These are phyloP conservation scores for Elegia similella DNA, from an alignment of 2,888 invertebrate genomes.

Conservation along the genomic window DNA sequence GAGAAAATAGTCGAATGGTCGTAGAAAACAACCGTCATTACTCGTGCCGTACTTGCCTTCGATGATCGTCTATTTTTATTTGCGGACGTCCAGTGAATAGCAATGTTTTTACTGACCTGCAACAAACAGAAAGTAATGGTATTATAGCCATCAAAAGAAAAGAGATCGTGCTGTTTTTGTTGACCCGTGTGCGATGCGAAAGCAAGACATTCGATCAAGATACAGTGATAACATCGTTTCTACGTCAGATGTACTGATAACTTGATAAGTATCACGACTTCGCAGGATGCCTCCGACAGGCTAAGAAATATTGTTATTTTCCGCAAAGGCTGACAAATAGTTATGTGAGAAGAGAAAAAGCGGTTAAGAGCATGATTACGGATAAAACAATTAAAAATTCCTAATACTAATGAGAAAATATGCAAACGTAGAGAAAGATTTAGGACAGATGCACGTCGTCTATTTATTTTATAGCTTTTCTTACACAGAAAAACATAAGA, in stretches of 20 bases:
- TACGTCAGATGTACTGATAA: conserved; percentile 34
- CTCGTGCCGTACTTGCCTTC: conserved; percentile 50
- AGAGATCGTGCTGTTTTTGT: background rate
- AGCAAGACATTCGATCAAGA: conserved; percentile 57
- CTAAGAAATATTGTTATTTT: too few relatives aligned
- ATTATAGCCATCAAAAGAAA: background rate
- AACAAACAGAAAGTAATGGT: conserved; percentile 44
- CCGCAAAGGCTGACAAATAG: too few relatives aligned
- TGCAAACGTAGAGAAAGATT: too few relatives aligned
- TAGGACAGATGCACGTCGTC: too few relatives aligned
- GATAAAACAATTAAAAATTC: too few relatives aligned
- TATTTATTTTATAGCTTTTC: too few relatives aligned
- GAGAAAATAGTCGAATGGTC: conserved; percentile 61
- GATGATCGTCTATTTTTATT: conserved; percentile 53
- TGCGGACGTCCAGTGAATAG: conserved; percentile 51
- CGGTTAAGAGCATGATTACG: too few relatives aligned
- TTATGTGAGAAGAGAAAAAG: too few relatives aligned
- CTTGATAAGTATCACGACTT: conserved; percentile 33
- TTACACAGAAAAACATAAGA: too few relatives aligned
- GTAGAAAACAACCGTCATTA: conserved; percentile 62
- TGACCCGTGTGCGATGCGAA: conserved; percentile 16
- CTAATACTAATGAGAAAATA: too few relatives aligned
- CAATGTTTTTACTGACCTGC: conserved; percentile 51
- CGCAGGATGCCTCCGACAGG: background rate
- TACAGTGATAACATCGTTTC: conserved; percentile 43